Base-by-base conservation (phyloP, 1,140 invertebrate species). In the Pachyrhynchus sulphureomaculatus region DNA sequence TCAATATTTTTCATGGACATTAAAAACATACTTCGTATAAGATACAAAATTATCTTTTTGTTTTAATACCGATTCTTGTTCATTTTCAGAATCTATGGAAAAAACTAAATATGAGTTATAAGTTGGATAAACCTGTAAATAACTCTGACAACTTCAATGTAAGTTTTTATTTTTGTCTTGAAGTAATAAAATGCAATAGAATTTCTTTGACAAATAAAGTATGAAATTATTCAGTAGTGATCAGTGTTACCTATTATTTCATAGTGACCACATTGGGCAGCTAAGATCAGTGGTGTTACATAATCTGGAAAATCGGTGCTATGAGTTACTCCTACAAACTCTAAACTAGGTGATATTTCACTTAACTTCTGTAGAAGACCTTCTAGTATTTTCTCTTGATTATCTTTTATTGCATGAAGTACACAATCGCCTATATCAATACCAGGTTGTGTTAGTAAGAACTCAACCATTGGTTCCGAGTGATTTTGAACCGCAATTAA, bases 281-380 rank as follows among this genome's bases (percentile, higher is more conserved):
- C 88, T 1, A 91, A 76, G 34, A 87, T 84, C 12, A 91, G 77
- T 0, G 88, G 88, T 0, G 87, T 91, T 4, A 89, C 81, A 64
- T 88, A 83, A 10, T 84, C 81, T 0, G 86, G 85, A 74, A 88
- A 91, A 49, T 85, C 82, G 0, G 81, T 69, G 32, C 81, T 83
- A 44, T 79, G 75, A 0, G 78, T 78, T 1, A 77, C 75, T 1
- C 81, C 81, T 12, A 75, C 76, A 55, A 73, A 81, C 57, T 84
- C 82, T 36, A 82, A 66, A 15, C 77, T 77, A 0, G 78, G 76
- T 0, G 76, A 72, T 17, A 74, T 73, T 48, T 76, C 71, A 26
- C 75, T 73, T 39, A 81, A 67, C 58, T 78, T 78, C 17, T 84
- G 74, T 36, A 85, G 55, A 13, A 85, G 69, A 63, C 80, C 64